Evolutionary conservation across 1,140 invertebrate species (phyloP).

Genomic region (Scylla paramamosain): DNA sequence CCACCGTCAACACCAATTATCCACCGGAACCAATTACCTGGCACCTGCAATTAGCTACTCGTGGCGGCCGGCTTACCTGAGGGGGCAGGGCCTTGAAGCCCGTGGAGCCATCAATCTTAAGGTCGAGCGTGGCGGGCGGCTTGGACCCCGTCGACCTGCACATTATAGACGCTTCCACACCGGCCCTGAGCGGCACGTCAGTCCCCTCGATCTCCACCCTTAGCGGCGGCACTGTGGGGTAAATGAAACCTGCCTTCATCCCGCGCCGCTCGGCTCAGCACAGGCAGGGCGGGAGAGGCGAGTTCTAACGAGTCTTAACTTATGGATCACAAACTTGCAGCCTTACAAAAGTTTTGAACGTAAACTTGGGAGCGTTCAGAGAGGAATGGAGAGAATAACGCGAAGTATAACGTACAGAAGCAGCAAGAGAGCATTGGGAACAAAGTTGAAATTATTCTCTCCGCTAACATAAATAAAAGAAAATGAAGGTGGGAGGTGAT

Average conservation of each 20-base stretch:
- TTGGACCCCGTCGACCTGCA: conserved; percentile 35
- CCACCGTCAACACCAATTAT: background rate
- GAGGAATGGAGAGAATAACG: conserved; percentile 1
- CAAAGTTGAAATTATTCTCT: no score
- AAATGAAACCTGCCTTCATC: no score
- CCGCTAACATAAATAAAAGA: no score
- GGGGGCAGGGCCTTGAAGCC: background rate
- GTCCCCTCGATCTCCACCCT: conserved; percentile 37
- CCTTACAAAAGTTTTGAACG: background rate
- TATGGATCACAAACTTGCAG: background rate
- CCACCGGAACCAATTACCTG: background rate
- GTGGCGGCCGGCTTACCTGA: background rate
- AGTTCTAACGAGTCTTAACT: background rate
- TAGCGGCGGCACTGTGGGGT: conserved; percentile 41
- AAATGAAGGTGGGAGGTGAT: no score
- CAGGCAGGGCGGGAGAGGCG: background rate
- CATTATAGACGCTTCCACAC: background rate
- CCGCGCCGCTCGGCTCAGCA: background rate
- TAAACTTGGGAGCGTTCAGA: background rate
- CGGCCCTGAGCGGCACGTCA: conserved; percentile 22
- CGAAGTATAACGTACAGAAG: background rate
- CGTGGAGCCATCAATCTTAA: conserved; percentile 9
- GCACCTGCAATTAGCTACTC: background rate
- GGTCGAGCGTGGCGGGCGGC: conserved; percentile 33
- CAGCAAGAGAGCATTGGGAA: no score